Evolutionary conservation across 30 jellyfish, hydroid and myxozoan genomes (phyloP), one percentile per base, ranked within the genome.

Genomic region (Clytia hemisphaerica): DNA sequence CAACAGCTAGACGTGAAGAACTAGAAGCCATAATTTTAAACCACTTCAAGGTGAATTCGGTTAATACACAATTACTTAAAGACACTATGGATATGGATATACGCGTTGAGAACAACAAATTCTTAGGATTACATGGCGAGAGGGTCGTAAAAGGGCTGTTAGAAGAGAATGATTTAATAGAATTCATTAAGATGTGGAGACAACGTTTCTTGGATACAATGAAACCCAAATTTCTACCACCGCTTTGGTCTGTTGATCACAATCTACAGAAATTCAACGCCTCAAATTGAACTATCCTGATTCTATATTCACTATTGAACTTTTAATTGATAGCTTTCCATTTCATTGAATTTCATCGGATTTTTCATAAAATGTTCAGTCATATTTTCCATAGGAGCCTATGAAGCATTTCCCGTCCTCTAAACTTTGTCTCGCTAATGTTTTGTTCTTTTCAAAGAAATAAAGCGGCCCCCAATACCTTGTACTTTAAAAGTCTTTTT

Each of bases 121-220:
- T 72, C 58, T 67, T 21, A 4, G 94, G 92, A 2, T 31, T 79
- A 1, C 97, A 88, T 37, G 97, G 97, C 9, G 94, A 88, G 31
- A 76, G 57, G 42, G 97, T 88, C 28, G 94, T 88, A 18, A 54
- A 42, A 67, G 67, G 66, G 30, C 66, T 88, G 4, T 9, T 67
- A 7, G 61, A 51, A 33, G 62, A 58, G 4, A 85, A 78, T 15
- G 32, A 45, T 40, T 35, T 88, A 29, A 37, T 50, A 28, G 92
- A 88, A 33, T 88, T 88, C 45, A 70, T 88, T 21, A 65, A 61
- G 47, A 79, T 88, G 97, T 88, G 97, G 97, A 61, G 97, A 35
- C 83, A 75, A 61, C 97, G 80, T 53, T 88, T 88, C 50, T 60
- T 88, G 12, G 62, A 61, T 36, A 27, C 60, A 24, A 88, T 88